Evolutionary conservation across 2,113 vertebrate species (phyloP), one percentile per base, ranked within the genome.

Genomic region (Oxygymnocypris stewartii): DNA sequence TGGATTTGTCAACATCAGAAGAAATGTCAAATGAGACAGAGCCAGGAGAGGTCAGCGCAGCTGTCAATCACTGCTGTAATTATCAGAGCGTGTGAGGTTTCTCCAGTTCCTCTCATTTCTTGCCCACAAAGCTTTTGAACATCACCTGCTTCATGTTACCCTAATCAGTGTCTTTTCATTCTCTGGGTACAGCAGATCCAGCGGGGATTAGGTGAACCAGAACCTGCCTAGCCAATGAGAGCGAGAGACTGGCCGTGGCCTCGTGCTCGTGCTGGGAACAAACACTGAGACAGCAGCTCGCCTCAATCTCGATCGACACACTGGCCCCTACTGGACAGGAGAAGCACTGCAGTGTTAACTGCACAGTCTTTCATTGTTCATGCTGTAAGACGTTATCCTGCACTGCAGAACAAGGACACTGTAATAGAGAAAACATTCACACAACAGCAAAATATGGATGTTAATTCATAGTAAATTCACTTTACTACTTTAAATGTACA

Each of bases 311-410:
- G 89, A 81, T 81, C 82, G 63, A 88, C 85, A 83, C n/a, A 90
- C 90, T 92, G 93, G 88, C 90, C 91, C 86, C 92, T 87, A 86
- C 85, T 92, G 93, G 89, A 35, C 79, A 59, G 31, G 75, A 49
- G 18, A 77, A 20, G 47, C 73, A 85, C 86, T 85, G 84, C 77
- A 28, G 79, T 71, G 63, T 84, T 37, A 16, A 31, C 76, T 25
- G 73, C 44, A 42, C 37, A 28, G 37, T 13, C 13, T 6, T 35
- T 63, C 42, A 35, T 78, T 49, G 7, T 49, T 71, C 10, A 83
- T 44, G 35, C 31, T 67, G 73, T 83, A 42, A 85, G 59, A 40
- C 75, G 25, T 28, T 31, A 42, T 14, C 14, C 14, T 51, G 49
- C 14, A 51, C 14, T 51, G 14, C 49, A 54, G 13, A 28, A 51